Evolutionary conservation across 2,888 invertebrate species (phyloP), one percentile per base, ranked within the genome.

Genomic region (Gymnosoma rotundatum): DNA sequence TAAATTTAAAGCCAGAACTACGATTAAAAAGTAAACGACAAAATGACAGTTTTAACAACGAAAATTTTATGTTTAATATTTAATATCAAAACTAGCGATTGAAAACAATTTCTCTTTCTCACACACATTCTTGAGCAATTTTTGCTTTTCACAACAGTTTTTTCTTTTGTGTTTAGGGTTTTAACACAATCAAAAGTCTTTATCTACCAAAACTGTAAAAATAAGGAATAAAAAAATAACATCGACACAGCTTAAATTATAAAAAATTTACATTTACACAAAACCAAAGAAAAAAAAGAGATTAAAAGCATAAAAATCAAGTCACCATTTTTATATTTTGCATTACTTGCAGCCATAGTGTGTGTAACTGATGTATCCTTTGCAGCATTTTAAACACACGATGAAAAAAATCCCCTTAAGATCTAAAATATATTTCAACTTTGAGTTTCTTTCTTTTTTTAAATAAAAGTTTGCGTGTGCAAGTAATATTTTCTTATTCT

Each of bases 141-240:
- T 70, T 50, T 52, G 72, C 66, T 64, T 72, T 38, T 63, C 38
- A 67, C 42, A 54, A 20, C 54, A 36, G 32, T n/a, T n/a, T 61
- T 42, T 52, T 14, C 16, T 4, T 16, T 2, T 16, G 1, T 16
- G 48, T 16, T 2, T 48, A 10, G 8, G 12, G 14, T 42, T 14
- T 3, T 10, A 42, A 10, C 10, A 42, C 12, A 42, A 14, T 10
- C 7, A 10, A 42, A 42, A 14, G 42, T 5, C 32, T 7, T 32
- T 32, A 32, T 32, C 8, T 32, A 1, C 32, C 7, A 32, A 32
- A 32, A 2, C 7, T 32, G 32, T 32, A 32, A 32, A 32, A 32
- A 32, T 8, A 32, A 32, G 5, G 25, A 32, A 32, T 7, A 32
- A 32, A 32, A 32, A 6, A 5, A 32, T 6, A 2, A 5, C 8